Conservation (phyloP, 2,888 invertebrate species). For the Parnassius smintheus region DNA sequence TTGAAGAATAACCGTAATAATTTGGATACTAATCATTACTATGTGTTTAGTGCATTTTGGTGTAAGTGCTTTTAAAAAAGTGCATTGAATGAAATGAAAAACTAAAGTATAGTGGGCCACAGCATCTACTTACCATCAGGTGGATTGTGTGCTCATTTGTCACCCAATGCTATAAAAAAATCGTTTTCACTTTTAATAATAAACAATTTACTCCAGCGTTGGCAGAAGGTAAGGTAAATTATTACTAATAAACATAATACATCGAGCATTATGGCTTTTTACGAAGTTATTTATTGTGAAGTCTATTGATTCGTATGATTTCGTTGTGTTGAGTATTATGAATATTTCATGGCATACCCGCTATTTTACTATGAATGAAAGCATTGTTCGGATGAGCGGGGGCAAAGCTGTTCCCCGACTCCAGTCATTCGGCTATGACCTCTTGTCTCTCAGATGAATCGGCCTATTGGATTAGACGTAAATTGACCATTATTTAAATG, state of each 20-base stretch:
- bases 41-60: too few species aligned
- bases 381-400: constrained; percentile 52
- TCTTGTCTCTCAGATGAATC: constrained; percentile 32
- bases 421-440: constrained; percentile 43
- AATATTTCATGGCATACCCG: constrained; percentile 67
- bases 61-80: too few species aligned
- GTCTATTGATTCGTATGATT: constrained; percentile 52
- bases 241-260: constrained; percentile 10
- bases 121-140: too few species aligned
- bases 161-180: too few species aligned
- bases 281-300: constrained; percentile 38
- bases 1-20: too few species aligned
- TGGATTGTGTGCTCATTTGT: too few species aligned
- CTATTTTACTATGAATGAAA: constrained; percentile 53
- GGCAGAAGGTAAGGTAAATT: background rate
- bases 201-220: too few species aligned
- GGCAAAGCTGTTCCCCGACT: constrained; percentile 41
- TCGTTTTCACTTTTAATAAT: too few species aligned
- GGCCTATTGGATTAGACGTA: constrained; percentile 33
- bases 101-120: too few species aligned
- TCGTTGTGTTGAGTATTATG: constrained; percentile 53
- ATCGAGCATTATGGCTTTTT: constrained; percentile 29
- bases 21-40: too few species aligned
- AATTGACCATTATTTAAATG: constrained; percentile 44
- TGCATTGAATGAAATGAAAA: too few species aligned